Conservation (phyloP, 1,140 invertebrate genomes). For the Saccostrea glomerata region DNA sequence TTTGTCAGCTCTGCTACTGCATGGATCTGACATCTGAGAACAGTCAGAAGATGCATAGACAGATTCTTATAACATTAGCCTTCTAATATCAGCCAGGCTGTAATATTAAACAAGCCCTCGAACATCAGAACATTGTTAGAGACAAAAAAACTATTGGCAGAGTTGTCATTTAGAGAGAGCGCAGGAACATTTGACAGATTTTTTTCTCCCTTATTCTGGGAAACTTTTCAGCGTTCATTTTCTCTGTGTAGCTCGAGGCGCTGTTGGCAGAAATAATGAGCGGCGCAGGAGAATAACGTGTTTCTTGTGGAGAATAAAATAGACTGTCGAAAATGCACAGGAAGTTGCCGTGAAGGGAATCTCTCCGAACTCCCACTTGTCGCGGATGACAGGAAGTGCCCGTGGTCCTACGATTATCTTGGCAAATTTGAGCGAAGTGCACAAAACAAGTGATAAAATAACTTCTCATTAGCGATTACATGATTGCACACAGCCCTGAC, state of each 20-base stretch:
- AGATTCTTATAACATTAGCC: too few relatives aligned
- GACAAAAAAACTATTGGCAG: not conserved
- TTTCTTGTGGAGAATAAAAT: not conserved
- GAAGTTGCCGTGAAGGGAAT: conserved; percentile 16
- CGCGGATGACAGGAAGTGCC: conserved; percentile 1
- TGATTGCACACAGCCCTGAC: not conserved
- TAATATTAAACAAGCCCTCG: not conserved
- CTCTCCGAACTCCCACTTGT: conserved; percentile 29
- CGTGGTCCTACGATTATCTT: not conserved
- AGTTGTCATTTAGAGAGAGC: not conserved
- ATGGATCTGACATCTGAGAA: too few relatives aligned
- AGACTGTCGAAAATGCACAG: conserved; percentile 11
- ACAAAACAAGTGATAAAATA: conserved; percentile 26
- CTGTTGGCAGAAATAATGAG: conserved; percentile 18
- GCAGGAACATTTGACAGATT: not conserved
- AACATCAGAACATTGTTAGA: not conserved
- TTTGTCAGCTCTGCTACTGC: too few relatives aligned
- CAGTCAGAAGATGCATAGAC: too few relatives aligned
- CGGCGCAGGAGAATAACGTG: not conserved
- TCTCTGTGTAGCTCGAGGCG: not conserved
- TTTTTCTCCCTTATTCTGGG: not conserved
- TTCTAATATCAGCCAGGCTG: too few relatives aligned
- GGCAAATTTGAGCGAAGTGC: conserved; percentile 29
- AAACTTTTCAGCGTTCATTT: conserved; percentile 7
- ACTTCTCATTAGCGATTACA: conserved; percentile 21